Conservation (phyloP, 2,888 invertebrate species). For the Drosophila diplacantha region DNA sequence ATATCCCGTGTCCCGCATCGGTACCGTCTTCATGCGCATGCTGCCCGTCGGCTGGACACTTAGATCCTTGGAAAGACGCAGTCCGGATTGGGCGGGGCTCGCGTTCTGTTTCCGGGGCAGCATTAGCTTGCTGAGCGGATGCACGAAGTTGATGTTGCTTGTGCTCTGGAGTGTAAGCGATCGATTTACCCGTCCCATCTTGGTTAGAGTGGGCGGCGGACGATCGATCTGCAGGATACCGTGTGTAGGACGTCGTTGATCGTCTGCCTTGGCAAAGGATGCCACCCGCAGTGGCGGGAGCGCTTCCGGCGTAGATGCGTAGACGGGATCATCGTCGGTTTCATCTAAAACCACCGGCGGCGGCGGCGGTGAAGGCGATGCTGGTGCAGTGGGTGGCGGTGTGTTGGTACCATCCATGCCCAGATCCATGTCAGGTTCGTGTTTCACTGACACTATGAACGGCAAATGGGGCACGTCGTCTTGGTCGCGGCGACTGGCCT, state of each 20-base stretch:
- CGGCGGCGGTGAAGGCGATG: slow-evolving; percentile 52
- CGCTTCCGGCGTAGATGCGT: slow-evolving; percentile 15
- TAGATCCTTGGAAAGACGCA: slow-evolving; percentile 58
- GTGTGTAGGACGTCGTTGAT: slow-evolving; percentile 37
- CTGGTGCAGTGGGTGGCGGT: slow-evolving; percentile 64
- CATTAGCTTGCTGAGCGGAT: slow-evolving; percentile 64
- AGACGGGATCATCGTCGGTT: slow-evolving; percentile 5
- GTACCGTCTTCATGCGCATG: slow-evolving; percentile 63
- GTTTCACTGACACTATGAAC: slow-evolving; percentile 53
- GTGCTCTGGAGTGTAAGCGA: slow-evolving; percentile 50
- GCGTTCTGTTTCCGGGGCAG: slow-evolving; percentile 53
- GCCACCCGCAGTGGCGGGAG: slow-evolving; percentile 68
- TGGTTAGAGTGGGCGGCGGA: slow-evolving; percentile 49
- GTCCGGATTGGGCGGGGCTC: slow-evolving; percentile 6
- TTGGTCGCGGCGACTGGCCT: slow-evolving; percentile 10
- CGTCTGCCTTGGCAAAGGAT: slow-evolving; percentile 66
- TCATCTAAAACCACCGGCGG: slow-evolving; percentile 25
- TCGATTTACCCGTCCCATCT: slow-evolving; percentile 40
- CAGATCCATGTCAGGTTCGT: slow-evolving; percentile 60
- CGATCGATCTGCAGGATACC: slow-evolving; percentile 53
- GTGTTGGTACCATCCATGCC: slow-evolving; percentile 57
- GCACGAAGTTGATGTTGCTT: slow-evolving; percentile 56
- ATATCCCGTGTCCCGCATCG: slow-evolving; percentile 67
- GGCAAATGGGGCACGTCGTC: slow-evolving; percentile 53
- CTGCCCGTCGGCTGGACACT: slow-evolving; percentile 51